Evolutionary conservation across 2,797 vertebrate genomes (phyloP), one percentile per base, ranked within the genome.

Genomic region (Microtus obscurus): DNA sequence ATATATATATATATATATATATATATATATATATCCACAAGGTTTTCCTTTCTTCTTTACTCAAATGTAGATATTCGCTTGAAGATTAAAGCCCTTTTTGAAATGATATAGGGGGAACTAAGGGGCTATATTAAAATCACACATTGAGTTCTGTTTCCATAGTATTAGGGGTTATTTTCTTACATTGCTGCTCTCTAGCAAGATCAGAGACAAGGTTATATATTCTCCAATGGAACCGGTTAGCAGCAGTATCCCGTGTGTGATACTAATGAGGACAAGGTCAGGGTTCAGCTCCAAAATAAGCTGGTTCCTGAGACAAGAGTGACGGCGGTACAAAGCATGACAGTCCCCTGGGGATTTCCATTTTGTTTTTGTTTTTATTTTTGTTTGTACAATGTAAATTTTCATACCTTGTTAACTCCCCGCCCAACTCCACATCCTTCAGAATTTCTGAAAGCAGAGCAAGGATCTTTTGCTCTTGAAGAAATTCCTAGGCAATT

Each of bases 61-160:
- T 90, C 31, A 43, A 80, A 96, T 91, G 71, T 76, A 88, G 74
- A 85, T 96, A 94, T 69, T 63, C 79, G 91, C 86, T 96, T 96
- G 94, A 97, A 96, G 97, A 96, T 96, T 94, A 96, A 96, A 97
- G 91, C 43, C 34, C 31, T 65, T 96, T 97, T 96, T 95, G 93
- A 97, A 97, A 96, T 89, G 40, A 59, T 48, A 19, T 92, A 67
- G 56, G 13, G 78, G 78, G 48, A 95, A 67, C 77, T 61, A 83
- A 87, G 94, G 14, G 61, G 27, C 73, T 92, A 65, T 95, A 77
- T 86, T 92, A 86, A 96, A 96, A 97, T 96, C 82, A 67, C 94
- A 92, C 89, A 89, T 37, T 34, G 48, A 93, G 86, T 65, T 86
- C 17, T 77, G 78, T 76, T 74, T 34, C 59, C 69, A 95, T 89